Percentiles rank a stretch among this genome's conserved stretches.
Conservation (phyloP, 2,888 invertebrate species). For the Brachylomia viminalis region DNA sequence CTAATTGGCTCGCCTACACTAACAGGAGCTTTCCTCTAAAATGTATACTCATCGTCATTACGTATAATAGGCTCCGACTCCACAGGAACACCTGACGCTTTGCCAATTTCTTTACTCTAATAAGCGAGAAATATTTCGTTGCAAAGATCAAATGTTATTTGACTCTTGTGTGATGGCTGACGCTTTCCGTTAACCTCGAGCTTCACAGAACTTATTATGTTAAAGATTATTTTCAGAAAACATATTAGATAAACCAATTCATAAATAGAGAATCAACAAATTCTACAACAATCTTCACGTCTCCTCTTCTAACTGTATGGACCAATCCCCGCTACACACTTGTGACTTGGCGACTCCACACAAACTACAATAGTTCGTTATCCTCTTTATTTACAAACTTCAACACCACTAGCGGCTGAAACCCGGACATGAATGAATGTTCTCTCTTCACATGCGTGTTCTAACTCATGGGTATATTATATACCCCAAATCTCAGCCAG, state of each 20-base stretch:
- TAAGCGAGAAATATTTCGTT: constrained; percentile 65
- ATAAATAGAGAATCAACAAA: not conserved
- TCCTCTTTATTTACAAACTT: constrained; percentile 20
- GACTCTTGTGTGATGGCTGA: constrained; percentile 54
- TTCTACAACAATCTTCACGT: not conserved
- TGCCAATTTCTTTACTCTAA: constrained; percentile 72
- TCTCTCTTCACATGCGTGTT: constrained; percentile 8
- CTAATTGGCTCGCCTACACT: constrained; percentile 88
- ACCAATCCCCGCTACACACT: constrained; percentile 11
- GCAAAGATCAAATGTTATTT: constrained; percentile 60
- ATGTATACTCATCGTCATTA: constrained; percentile 82
- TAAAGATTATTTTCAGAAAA: not conserved
- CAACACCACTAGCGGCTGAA: constrained; percentile 5
- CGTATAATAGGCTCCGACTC: constrained; percentile 78
- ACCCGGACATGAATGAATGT: constrained; percentile 4
- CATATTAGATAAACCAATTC: not conserved
- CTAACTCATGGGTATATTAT: not conserved
- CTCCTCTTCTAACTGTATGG: not conserved
- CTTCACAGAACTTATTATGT: not conserved
- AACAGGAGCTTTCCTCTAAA: constrained; percentile 83
- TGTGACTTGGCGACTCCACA: constrained; percentile 11
- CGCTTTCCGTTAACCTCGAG: constrained; percentile 5
- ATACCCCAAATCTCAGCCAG: constrained; percentile 8
- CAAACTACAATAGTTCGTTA: constrained; percentile 38
- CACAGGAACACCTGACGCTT: constrained; percentile 75